Percentiles rank a stretch among this genome's conserved stretches.
Conservation (phyloP, 2,888 invertebrate species). For the Trachelus troglodyta region DNA sequence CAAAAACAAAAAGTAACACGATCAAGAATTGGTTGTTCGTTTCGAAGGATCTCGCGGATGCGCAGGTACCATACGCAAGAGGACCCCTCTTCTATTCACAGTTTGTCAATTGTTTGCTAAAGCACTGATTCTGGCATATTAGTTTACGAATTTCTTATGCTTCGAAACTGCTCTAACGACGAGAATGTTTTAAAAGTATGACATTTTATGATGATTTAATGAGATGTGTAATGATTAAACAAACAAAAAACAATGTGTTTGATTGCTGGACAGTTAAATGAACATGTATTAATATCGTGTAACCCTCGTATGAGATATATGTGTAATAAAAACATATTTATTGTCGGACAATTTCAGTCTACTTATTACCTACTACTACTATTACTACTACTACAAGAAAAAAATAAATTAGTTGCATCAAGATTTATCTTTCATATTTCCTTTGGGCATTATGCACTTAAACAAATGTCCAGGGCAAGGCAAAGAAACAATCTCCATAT, state of each 20-base stretch:
- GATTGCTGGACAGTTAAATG: constrained; percentile 67
- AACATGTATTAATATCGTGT: constrained; percentile 66
- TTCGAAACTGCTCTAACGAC: constrained; percentile 43
- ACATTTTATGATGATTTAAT: constrained; percentile 51
- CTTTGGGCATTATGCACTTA: too few species aligned
- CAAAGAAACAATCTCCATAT: too few species aligned
- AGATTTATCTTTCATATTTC: too few species aligned
- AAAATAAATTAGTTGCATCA: too few species aligned
- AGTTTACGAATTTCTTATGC: constrained; percentile 28
- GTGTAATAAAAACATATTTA: constrained; percentile 67
- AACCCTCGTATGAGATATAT: constrained; percentile 66
- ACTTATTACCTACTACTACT: too few species aligned
- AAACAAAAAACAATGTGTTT: constrained; percentile 62
- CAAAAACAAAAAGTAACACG: not conserved
- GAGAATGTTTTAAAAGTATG: constrained; percentile 42
- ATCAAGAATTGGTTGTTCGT: constrained; percentile 8
- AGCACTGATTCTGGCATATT: constrained; percentile 26
- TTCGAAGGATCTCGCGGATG: constrained; percentile 22
- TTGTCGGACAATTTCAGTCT: constrained; percentile 50
- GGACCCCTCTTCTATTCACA: constrained; percentile 11
- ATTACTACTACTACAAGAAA: too few species aligned
- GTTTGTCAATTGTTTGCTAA: constrained; percentile 29
- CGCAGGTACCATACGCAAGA: constrained; percentile 28
- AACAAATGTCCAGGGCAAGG: too few species aligned
- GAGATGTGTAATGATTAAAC: constrained; percentile 50